These are phyloP conservation scores for Subanguina moxae DNA, from an alignment of 1,140 invertebrate species.

Conservation along the genomic window DNA sequence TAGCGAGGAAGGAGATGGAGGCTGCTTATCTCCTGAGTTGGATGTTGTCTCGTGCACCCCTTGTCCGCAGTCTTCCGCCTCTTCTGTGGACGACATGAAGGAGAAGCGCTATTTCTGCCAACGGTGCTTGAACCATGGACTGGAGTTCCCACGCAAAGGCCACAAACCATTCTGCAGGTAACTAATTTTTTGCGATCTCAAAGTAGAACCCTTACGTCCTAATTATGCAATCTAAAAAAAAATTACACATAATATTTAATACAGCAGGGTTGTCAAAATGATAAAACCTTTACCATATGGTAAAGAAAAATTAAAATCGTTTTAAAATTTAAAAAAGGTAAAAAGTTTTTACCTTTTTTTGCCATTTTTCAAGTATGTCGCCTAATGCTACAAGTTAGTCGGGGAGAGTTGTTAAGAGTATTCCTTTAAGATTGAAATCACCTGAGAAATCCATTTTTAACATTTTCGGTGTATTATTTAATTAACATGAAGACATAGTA, in stretches of 20 bases:
- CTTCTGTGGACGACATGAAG: constrained; percentile 4
- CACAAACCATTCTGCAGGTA: constrained; percentile 47
- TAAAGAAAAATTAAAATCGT: neutral
- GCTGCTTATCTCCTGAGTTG: constrained; percentile 19
- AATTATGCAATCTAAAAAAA: neutral
- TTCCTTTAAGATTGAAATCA: too few relatives aligned
- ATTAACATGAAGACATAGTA: too few relatives aligned
- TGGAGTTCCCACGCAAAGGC: constrained; percentile 46
- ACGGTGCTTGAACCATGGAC: constrained; percentile 43
- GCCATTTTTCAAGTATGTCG: too few relatives aligned
- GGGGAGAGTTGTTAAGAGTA: too few relatives aligned
- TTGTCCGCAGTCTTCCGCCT: neutral
- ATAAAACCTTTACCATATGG: neutral
- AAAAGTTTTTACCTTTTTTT: too few relatives aligned
- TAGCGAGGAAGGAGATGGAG: neutral
- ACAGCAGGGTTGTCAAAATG: too few relatives aligned
- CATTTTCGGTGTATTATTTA: too few relatives aligned
- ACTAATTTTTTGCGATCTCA: constrained; percentile 8
- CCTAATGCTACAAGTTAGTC: too few relatives aligned
- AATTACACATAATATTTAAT: neutral
- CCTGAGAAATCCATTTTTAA: too few relatives aligned
- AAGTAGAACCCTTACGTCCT: neutral
- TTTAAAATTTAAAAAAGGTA: too few relatives aligned
- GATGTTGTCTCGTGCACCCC: constrained; percentile 34
- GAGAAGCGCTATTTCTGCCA: constrained; percentile 47